Base-by-base conservation (phyloP, 2,113 vertebrate species). In the Nothoprocta perdicaria region DNA sequence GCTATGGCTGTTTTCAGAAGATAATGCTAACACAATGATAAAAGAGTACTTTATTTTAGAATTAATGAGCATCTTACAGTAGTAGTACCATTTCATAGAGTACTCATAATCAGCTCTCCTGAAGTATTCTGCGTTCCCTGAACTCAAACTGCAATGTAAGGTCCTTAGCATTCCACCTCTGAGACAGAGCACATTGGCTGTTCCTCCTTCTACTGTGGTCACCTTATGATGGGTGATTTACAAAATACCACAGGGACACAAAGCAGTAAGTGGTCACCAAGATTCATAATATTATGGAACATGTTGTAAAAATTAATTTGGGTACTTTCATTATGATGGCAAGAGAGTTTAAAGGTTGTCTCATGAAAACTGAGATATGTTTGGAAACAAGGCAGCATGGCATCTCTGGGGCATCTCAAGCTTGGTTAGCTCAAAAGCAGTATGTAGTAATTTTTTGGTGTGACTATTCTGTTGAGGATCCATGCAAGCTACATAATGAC, bases 381-480 rank as follows among this genome's bases (percentile, higher is more conserved):
- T 66, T 35, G 50, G 52, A 90, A 93, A 72, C 33, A 55, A 68
- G 71, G 5, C 7, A 40, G 9, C 17, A 9, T 6, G 4, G 31
- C 0, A 1, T 81, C 75, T 68, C 33, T 57, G 27, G 12, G 15
- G 65, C 33, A 38, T 55, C 62, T 72, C n/a, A 74, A 53, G 7
- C 31, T 50, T 92, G 24, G 79, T 71, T 63, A 24, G 40, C 55
- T 18, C 85, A 65, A 95, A 85, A 90, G 50, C 61, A 83, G 35
- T 26, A 86, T 43, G 27, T 33, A 8, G 2, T 91, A 52, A 29
- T 4, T 79, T 89, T 92, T 68, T 9, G 3, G 26, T 14, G 6
- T 73, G 74, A 76, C 46, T 95, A 95, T 77, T 84, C 43, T 53
- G 29, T 84, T 83, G 71, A 80, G 48, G 81, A 80, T 41, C 71